phyloP scores from a whole-genome alignment of 2,888 invertebrate species.

The Sepioteuthis lessoniana region DNA sequence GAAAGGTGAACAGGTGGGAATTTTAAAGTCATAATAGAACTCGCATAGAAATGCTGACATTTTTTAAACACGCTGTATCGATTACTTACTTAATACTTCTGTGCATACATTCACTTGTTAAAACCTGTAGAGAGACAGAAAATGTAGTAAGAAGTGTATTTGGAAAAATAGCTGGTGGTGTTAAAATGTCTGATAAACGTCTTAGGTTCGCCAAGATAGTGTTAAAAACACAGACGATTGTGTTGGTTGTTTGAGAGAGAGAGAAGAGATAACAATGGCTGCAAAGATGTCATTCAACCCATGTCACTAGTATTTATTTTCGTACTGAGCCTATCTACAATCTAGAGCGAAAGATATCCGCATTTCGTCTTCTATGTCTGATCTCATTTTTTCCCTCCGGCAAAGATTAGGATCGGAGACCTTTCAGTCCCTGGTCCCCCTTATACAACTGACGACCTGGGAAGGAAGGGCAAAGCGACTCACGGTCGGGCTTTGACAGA shows the following conservation, averaged over 20 bases:
- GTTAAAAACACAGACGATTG: neutral
- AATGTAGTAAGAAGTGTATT: too few relatives aligned
- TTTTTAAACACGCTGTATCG: too few relatives aligned
- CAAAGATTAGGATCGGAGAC: neutral
- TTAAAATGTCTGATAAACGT: neutral
- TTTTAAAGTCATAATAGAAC: too few relatives aligned
- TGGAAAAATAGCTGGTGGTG: neutral
- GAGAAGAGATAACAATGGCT: neutral
- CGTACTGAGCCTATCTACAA: neutral
- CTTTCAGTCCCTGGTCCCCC: neutral
- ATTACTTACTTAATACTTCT: too few relatives aligned
- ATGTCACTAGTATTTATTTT: neutral
- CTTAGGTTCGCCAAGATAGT: neutral
- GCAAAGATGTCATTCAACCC: neutral
- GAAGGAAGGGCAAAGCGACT: neutral
- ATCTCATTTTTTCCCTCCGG: neutral
- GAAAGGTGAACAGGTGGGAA: too few relatives aligned
- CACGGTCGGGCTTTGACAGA: neutral
- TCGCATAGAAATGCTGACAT: too few relatives aligned
- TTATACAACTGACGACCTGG: neutral
- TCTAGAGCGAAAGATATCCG: neutral
- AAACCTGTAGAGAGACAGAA: too few relatives aligned
- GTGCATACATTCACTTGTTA: too few relatives aligned
- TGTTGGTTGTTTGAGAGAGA: neutral
- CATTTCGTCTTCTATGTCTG: neutral